Conservation (phyloP, 2,113 vertebrate genomes). For the Taurulus bubalis region DNA sequence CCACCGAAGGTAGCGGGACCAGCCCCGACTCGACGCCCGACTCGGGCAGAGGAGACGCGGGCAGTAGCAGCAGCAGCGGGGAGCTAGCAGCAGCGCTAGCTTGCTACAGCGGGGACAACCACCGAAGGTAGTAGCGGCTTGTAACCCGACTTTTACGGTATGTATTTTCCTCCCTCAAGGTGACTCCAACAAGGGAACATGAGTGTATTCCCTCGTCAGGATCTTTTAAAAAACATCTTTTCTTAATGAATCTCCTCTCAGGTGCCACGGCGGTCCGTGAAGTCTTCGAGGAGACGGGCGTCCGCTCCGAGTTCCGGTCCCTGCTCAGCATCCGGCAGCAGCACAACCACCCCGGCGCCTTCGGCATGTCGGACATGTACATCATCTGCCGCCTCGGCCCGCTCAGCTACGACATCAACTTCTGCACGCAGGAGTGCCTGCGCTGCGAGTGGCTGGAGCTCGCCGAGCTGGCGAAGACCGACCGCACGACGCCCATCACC, state of each 20-base stretch:
- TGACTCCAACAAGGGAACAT: no score
- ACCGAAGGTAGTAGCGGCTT: no score
- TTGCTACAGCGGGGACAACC: no score
- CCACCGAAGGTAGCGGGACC: no score
- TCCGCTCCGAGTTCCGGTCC: slow-evolving; percentile 91
- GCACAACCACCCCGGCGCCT: slow-evolving; percentile 90
- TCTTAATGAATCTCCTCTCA: slow-evolving; percentile 33
- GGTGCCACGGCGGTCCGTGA: slow-evolving; percentile 93
- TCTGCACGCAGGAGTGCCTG: slow-evolving; percentile 92
- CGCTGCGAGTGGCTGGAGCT: slow-evolving; percentile 92
- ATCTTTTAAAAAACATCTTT: no score
- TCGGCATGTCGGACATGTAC: slow-evolving; percentile 94
- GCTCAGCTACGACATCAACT: slow-evolving; percentile 86
- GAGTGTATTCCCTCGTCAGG: no score
- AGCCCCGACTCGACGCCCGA: no score
- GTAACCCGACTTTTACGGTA: no score
- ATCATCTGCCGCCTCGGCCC: slow-evolving; percentile 92
- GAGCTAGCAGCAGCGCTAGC: no score
- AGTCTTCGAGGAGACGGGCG: slow-evolving; percentile 95
- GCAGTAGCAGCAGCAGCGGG: no score
- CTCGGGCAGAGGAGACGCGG: no score
- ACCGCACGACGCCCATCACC: slow-evolving; percentile 88
- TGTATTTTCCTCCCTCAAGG: background rate
- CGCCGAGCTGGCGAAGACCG: slow-evolving; percentile 77
- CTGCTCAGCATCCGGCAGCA: slow-evolving; percentile 94